Conservation (phyloP, 1,140 invertebrate species). For the Oppia nitens region DNA sequence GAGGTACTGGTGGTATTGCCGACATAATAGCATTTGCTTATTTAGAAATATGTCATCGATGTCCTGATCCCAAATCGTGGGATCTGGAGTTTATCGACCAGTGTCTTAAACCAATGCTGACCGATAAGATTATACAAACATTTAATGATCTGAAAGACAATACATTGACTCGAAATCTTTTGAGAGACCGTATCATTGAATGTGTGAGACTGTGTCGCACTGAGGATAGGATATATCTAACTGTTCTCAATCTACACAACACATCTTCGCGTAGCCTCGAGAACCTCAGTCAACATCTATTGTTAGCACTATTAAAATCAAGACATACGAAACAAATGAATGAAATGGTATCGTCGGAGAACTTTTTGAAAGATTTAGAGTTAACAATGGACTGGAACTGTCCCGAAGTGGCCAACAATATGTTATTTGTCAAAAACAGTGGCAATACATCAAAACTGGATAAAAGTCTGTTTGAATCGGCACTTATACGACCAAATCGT, state of each 20-base stretch:
- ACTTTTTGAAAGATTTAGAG: constrained; percentile 26
- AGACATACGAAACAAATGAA: constrained; percentile 2
- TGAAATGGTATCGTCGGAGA: not conserved
- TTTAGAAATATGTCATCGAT: constrained; percentile 26
- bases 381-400: constrained; percentile 33
- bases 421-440: constrained; percentile 29
- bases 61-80: constrained; percentile 14
- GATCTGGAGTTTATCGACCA: constrained; percentile 28
- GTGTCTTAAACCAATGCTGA: constrained; percentile 30
- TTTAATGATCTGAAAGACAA: constrained; percentile 25
- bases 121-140: constrained; percentile 26
- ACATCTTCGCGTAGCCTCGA: constrained; percentile 26
- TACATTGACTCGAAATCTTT: constrained; percentile 21
- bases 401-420: constrained; percentile 28
- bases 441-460: constrained; percentile 25
- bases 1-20: constrained; percentile 30
- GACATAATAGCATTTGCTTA: constrained; percentile 31
- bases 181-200: constrained; percentile 29
- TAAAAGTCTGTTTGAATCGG: constrained; percentile 30
- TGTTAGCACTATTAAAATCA: constrained; percentile 30
- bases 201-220: constrained; percentile 25
- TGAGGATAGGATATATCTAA: constrained; percentile 26
- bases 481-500: constrained; percentile 27
- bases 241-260: constrained; percentile 28
- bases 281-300: constrained; percentile 30